Conservation (phyloP, 2,888 invertebrate species). For the Dinocampus coccinellae region DNA sequence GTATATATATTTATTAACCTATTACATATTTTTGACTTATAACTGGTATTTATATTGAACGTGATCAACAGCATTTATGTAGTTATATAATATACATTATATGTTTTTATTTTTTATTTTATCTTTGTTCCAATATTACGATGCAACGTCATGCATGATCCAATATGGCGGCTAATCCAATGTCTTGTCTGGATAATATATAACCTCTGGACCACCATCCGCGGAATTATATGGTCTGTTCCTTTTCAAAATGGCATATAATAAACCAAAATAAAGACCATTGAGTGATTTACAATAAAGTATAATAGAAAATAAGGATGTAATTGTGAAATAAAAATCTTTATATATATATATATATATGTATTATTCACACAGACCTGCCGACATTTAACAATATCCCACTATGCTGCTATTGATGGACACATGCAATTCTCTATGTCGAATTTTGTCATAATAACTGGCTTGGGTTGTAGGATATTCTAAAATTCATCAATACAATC, state of each 20-base stretch:
- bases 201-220: neutral
- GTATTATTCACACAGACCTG: neutral
- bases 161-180: neutral
- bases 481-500: too few species aligned
- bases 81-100: neutral
- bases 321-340: neutral
- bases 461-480: too few species aligned
- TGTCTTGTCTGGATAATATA: neutral
- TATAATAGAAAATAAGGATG: neutral
- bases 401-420: neutral
- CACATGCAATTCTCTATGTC: neutral
- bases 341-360: neutral
- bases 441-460: too few species aligned
- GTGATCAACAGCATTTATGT: neutral
- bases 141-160: neutral
- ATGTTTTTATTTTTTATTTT: neutral
- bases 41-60: neutral
- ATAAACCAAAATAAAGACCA: slow-evolving; percentile 61
- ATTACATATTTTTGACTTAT: neutral
- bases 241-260: slow-evolving; percentile 40
- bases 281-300: slow-evolving; percentile 53
- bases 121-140: neutral
- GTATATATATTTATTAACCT: neutral
- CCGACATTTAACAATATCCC: neutral
- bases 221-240: neutral